Base-by-base conservation (phyloP, 2,113 vertebrate genomes). In the Psophia crepitans region DNA sequence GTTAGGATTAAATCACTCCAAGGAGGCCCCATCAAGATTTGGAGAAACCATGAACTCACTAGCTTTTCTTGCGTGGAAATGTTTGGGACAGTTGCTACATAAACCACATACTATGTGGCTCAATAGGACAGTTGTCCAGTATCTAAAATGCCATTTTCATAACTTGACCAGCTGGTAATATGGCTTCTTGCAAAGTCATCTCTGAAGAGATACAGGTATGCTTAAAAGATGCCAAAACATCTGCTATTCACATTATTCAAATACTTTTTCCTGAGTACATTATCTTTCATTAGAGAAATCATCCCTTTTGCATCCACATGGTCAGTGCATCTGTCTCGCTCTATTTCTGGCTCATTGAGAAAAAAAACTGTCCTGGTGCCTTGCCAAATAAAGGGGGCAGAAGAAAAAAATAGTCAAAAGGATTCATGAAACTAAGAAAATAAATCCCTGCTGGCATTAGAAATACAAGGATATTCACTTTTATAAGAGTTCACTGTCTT, bases 191-290 rank as follows among this genome's bases (percentile, higher is more conserved):
- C 77, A 53, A 94, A 80, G n/a, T 22, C 56, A 64, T 14, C 21
- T 57, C 64, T 84, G 48, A 80, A 26, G 24, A 84, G 43, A 71
- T 37, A 33, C 26, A 88, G 89, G 91, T 92, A 90, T 11, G n/a
- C 71, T 60, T 76, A n/a, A 78, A 88, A 87, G 68, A 41, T 90
- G 95, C 79, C 90, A 92, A 93, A 92, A 69, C 28, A 80, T 77
- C 73, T 84, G 81, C 54, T 75, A 41, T 43, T 54, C 30, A 63
- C 39, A 73, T 79, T 77, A 63, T 75, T 95, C 71, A 77, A 95
- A 90, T 28, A 83, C 12, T n/a, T 93, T 66, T 46, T 80, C 58
- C 14, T 57, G 66, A 77, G 53, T 51, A 80, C 63, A 37, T 92
- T 83, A 93, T 51, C 80, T 73, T 93, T 92, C 69, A 83, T 83